Evolutionary conservation across 2,888 invertebrate genomes (phyloP).

Genomic region (Apeira syringaria): DNA sequence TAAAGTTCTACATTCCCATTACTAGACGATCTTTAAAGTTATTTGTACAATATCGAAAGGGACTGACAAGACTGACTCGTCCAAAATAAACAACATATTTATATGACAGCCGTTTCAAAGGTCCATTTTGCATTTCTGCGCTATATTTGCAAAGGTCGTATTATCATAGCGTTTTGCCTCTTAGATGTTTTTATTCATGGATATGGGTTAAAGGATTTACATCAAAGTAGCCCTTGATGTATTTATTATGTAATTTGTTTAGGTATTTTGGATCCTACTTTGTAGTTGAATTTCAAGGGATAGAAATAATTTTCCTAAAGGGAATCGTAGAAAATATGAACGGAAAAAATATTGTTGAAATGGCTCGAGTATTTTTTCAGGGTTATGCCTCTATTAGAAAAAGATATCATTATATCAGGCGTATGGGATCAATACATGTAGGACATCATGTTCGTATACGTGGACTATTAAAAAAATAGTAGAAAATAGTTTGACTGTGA

Average conservation of each 20-base stretch:
- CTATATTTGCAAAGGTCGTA: neutral
- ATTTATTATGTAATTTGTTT: neutral
- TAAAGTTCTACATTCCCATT: no score
- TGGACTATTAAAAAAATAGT: no score
- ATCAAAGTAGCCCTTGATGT: neutral
- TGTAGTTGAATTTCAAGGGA: neutral
- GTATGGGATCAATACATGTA: no score
- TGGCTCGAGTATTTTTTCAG: no score
- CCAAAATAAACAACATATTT: conserved; percentile 5
- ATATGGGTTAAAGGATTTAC: neutral
- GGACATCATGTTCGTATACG: no score
- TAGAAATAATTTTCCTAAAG: no score
- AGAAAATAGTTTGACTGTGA: no score
- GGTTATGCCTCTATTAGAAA: no score
- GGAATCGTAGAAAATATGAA: no score
- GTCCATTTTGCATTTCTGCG: neutral
- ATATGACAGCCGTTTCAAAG: conserved; percentile 1
- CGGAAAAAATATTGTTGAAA: no score
- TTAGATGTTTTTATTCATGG: conserved; percentile 1
- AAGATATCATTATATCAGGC: no score
- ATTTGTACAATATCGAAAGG: neutral
- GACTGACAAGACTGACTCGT: neutral
- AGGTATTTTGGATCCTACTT: neutral
- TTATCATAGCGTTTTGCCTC: conserved; percentile 1
- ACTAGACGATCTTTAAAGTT: neutral